Conservation (phyloP, 2,113 vertebrate genomes). For the Panthera uncia region DNA sequence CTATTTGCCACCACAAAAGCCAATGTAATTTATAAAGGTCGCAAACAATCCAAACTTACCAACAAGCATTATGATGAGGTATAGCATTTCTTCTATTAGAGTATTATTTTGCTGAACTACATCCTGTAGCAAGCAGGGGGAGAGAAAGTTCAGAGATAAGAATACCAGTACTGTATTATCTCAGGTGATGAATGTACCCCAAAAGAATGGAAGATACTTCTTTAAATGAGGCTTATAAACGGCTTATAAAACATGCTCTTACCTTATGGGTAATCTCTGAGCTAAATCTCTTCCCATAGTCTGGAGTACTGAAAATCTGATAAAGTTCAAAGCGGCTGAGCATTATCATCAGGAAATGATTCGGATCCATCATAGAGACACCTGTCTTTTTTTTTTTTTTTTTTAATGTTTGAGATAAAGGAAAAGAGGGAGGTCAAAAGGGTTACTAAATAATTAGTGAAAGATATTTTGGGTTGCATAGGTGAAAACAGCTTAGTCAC, state of each 20-base stretch:
- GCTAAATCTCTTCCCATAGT: slow-evolving; percentile 93
- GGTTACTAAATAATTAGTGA: slow-evolving; percentile 3
- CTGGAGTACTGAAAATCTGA: slow-evolving; percentile 94
- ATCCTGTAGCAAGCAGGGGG: slow-evolving; percentile 87
- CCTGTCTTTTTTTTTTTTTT: slow-evolving; percentile 88
- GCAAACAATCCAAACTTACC: slow-evolving; percentile 87
- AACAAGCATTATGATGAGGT: slow-evolving; percentile 97
- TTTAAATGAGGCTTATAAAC: neutral
- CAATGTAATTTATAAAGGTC: neutral
- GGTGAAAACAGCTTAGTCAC: neutral
- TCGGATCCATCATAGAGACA: slow-evolving; percentile 99
- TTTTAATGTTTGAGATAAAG: slow-evolving; percentile 61
- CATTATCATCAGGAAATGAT: slow-evolving; percentile 98
- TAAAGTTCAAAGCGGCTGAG: slow-evolving; percentile 97
- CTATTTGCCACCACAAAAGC: neutral
- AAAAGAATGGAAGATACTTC: neutral
- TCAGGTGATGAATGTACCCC: neutral
- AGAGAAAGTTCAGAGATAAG: neutral
- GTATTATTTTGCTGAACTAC: slow-evolving; percentile 97
- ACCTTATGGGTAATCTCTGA: slow-evolving; percentile 95
- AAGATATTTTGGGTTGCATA: neutral
- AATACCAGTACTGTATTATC: neutral
- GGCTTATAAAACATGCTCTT: neutral
- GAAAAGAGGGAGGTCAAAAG: slow-evolving; percentile 54
- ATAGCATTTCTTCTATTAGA: slow-evolving; percentile 98